Percentiles rank a stretch among this genome's conserved stretches.
These are phyloP conservation scores for Dendroctonus valens DNA, from an alignment of 1,140 invertebrate genomes.

Conservation along the genomic window DNA sequence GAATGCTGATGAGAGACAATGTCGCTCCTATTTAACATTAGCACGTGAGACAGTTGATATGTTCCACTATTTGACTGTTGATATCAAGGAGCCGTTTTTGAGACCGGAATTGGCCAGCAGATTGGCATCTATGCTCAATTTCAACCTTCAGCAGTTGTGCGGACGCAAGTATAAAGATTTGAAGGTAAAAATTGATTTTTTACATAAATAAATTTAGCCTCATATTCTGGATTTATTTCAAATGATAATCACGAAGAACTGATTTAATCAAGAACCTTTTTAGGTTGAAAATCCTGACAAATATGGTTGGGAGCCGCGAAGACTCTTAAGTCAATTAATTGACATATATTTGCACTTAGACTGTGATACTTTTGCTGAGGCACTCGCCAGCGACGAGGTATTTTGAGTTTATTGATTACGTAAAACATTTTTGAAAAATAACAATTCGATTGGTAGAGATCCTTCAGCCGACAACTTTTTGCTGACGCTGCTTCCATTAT, in stretches of 20 bases:
- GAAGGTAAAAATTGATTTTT: slow-evolving; percentile 70
- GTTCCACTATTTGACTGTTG: slow-evolving; percentile 94
- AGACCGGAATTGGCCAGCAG: slow-evolving; percentile 83
- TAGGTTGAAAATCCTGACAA: slow-evolving; percentile 73
- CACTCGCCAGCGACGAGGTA: slow-evolving; percentile 86
- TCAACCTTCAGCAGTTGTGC: slow-evolving; percentile 95
- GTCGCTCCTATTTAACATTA: slow-evolving; percentile 91
- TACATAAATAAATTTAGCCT: too few relatives aligned
- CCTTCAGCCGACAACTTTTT: slow-evolving; percentile 90
- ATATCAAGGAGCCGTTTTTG: slow-evolving; percentile 93
- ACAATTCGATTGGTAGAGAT: slow-evolving; percentile 65
- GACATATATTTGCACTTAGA: slow-evolving; percentile 97
- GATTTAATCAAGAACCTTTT: not conserved
- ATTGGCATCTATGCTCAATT: slow-evolving; percentile 96
- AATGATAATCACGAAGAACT: too few relatives aligned
- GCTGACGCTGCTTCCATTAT: slow-evolving; percentile 82
- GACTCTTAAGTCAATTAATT: slow-evolving; percentile 85
- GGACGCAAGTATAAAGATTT: slow-evolving; percentile 96
- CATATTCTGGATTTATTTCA: too few relatives aligned
- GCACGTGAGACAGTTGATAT: slow-evolving; percentile 96
- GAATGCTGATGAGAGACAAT: slow-evolving; percentile 88
- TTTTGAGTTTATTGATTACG: not conserved
- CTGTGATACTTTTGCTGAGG: slow-evolving; percentile 85
- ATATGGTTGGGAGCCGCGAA: slow-evolving; percentile 95
- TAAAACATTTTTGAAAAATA: not conserved